Base-by-base conservation (phyloP, 2,113 vertebrate genomes). In the Sinocyclocheilus grahami region DNA sequence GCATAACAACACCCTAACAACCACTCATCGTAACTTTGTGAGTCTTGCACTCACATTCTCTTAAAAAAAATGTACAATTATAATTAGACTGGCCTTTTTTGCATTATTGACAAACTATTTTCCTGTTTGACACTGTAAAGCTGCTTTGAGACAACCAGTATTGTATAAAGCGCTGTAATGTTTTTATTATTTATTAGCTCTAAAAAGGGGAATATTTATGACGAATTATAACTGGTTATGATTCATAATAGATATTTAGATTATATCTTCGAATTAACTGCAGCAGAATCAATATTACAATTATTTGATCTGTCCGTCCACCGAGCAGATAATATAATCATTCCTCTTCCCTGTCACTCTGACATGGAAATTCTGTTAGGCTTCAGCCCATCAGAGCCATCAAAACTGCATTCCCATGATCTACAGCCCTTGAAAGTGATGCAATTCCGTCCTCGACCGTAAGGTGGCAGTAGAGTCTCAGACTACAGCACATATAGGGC, bases 401-500 rank as follows among this genome's bases (percentile, higher is more conserved):
- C 48, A 37, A 69, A 62, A 83, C 62, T 71, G 46, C 67, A 12
- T 63, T 37, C 22, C 18, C 80, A n/a, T 24, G 78, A 81, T n/a
- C 37, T 37, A 14, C 60, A 67, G 7, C 20, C 76, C 63, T 30
- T 2, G 13, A 65, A 76, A 10, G 0, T 8, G 11, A 55, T 5
- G 84, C 79, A 71, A 81, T 90, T 82, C 87, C 79, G 46, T 8
- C 18, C 76, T 78, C 33, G 55, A 90, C 89, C 94, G 90, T 90
- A 93, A 94, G 95, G 93, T 95, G 94, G 93, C 93, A 93, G 89
- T 93, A 91, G 86, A 92, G 91, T 88, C 90, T 90, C 92, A 91
- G 91, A 33, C 85, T 86, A 27, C 72, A 39, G 42, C 16, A 18
- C 2, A 9, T 2, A 71, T 10, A 3, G 13, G 30, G 8, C 27